Evolutionary conservation across 2,888 invertebrate species (phyloP), one percentile per base, ranked within the genome.

Genomic region (Drosophila suboccidentalis): DNA sequence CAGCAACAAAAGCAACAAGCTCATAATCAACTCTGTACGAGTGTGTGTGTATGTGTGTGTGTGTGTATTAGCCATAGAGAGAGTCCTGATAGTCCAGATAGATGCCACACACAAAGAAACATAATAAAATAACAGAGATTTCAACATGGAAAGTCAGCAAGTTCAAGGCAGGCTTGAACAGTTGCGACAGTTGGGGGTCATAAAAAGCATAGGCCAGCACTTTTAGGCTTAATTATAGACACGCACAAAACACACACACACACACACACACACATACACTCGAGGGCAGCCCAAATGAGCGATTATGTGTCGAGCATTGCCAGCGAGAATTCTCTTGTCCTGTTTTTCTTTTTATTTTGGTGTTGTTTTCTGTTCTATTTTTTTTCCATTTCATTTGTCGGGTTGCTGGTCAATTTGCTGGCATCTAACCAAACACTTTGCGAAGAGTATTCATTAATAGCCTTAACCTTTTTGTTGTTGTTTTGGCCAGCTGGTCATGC

Each of bases 201-300:
- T 82, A 76, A 71, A 77, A 76, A 74, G 81, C 84, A 81, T 75
- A 87, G 85, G 78, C 82, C 72, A 80, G 83, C 84, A 83, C 71
- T 88, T 86, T 86, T 86, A 70, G 74, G 83, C 86, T 86, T 86
- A 86, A 86, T 86, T 88, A 86, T 86, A 82, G 87, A 78, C 89
- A 86, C 80, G 78, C 74, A 85, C 66, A 59, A 43, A n/a, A 10
- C 55, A 54, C 64, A 43, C 57, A 72, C 64, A 59, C 73, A 68
- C 47, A 58, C 63, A 58, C 61, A 68, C 19, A 50, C 64, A 60
- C 44, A 43, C 60, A 38, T 46, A 55, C 36, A 53, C 17, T 32
- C 29, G 11, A 68, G 54, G 26, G 61, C 41, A 65, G 57, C 46
- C 63, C 71, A 78, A 80, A 80, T 78, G 75, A 78, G 71, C 78